A percentile compares a stretch with the other conserved stretches of the same genome.
These are phyloP conservation scores for Apodemia mormo DNA, from an alignment of 2,888 invertebrate species.

Conservation along the genomic window DNA sequence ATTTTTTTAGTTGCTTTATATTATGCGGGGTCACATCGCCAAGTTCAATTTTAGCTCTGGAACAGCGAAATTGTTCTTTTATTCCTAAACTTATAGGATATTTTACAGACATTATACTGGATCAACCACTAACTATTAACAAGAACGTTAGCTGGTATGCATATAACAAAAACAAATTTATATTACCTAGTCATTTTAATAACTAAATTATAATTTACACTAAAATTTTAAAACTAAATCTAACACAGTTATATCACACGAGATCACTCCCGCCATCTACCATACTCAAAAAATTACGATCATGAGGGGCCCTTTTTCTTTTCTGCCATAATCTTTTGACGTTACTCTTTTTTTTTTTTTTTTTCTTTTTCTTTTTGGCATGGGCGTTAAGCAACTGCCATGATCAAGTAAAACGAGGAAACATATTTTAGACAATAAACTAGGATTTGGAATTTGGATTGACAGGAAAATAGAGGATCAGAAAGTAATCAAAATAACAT, in stretches of 20 bases:
- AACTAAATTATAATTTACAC: slow-evolving; percentile 73
- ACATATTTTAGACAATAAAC: too few relatives aligned
- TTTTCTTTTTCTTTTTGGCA: too few relatives aligned
- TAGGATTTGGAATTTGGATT: too few relatives aligned
- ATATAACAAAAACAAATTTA: slow-evolving; percentile 20
- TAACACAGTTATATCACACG: slow-evolving; percentile 80
- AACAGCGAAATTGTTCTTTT: slow-evolving; percentile 56
- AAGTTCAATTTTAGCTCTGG: slow-evolving; percentile 95
- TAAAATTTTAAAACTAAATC: slow-evolving; percentile 76
- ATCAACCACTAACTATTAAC: slow-evolving; percentile 21
- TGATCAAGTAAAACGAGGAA: too few relatives aligned
- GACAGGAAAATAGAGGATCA: too few relatives aligned
- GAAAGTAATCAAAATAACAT: too few relatives aligned
- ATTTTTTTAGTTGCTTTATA: slow-evolving; percentile 97
- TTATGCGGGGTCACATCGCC: slow-evolving; percentile 99
- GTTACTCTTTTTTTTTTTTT: too few relatives aligned
- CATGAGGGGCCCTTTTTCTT: slow-evolving; percentile 33
- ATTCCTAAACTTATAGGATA: slow-evolving; percentile 23
- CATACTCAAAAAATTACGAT: slow-evolving; percentile 46
- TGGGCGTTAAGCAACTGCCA: too few relatives aligned
- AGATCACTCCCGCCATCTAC: slow-evolving; percentile 82
- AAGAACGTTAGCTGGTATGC: slow-evolving; percentile 5
- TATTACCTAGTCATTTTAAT: slow-evolving; percentile 79
- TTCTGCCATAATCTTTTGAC: slow-evolving; percentile 43
- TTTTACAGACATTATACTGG: slow-evolving; percentile 20